These are phyloP conservation scores for Scaptomyza pallida DNA, from an alignment of 1,140 invertebrate species.

Conservation along the genomic window DNA sequence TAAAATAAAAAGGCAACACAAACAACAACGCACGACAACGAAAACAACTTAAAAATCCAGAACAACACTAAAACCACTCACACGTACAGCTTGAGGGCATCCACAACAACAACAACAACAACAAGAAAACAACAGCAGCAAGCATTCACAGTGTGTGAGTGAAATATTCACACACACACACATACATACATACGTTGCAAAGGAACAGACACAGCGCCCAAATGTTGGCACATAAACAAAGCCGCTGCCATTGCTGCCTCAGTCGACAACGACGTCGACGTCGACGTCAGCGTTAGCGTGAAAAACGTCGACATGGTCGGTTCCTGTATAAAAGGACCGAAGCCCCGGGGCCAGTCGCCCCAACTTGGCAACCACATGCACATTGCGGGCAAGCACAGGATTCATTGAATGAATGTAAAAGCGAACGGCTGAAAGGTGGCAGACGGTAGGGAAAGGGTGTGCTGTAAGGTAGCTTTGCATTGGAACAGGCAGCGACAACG, in stretches of 20 bases:
- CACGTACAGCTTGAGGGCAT: conserved; percentile 68
- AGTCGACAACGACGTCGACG: conserved; percentile 6
- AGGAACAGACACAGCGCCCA: conserved; percentile 45
- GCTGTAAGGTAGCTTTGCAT: conserved; percentile 33
- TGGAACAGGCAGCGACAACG: conserved; percentile 57
- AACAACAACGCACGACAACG: conserved; percentile 72
- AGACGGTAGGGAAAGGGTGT: not conserved
- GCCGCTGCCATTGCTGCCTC: conserved; percentile 41
- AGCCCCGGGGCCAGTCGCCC: conserved; percentile 26
- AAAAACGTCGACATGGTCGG: conserved; percentile 6
- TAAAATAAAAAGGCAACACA: conserved; percentile 60
- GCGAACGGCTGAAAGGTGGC: not conserved
- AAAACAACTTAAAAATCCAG: conserved; percentile 83
- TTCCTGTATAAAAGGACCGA: conserved; percentile 31
- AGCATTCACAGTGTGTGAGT: conserved; percentile 4
- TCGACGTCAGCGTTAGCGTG: conserved; percentile 4
- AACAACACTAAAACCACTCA: conserved; percentile 81
- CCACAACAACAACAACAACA: conserved; percentile 41
- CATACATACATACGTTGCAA: conserved; percentile 4
- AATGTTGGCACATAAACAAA: conserved; percentile 79
- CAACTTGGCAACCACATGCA: conserved; percentile 58
- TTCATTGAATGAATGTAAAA: not conserved
- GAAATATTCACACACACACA: conserved; percentile 20
- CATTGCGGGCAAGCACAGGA: conserved; percentile 34
- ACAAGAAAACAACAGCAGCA: conserved; percentile 32